These are phyloP conservation scores for Apteryx owenii DNA, from an alignment of 2,113 vertebrate genomes.

Conservation along the genomic window DNA sequence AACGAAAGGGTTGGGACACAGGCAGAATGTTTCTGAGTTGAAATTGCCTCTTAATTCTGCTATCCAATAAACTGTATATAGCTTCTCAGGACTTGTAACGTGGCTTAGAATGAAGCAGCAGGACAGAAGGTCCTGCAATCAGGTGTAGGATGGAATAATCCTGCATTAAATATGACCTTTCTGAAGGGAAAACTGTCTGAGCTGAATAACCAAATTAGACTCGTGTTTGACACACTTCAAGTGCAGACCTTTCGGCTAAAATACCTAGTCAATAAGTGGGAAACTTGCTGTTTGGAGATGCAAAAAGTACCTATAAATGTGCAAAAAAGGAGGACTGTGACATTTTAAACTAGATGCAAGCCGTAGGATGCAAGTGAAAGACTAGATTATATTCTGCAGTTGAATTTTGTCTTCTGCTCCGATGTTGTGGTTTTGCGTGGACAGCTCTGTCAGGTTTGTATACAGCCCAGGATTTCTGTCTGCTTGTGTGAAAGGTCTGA, in stretches of 20 bases:
- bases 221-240: not conserved
- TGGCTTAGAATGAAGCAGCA: not conserved
- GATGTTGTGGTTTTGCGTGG: not conserved
- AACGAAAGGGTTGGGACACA: not conserved
- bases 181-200: not conserved
- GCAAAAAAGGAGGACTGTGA: not conserved
- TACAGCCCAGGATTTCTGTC: not conserved
- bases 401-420: not conserved
- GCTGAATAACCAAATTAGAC: not conserved
- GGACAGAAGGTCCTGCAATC: not conserved
- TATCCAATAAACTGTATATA: not conserved
- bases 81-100: not conserved
- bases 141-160: not conserved
- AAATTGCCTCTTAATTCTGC: not conserved
- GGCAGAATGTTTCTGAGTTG: not conserved
- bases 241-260: conserved; percentile 32
- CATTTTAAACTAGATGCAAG: not conserved
- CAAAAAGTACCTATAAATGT: not conserved
- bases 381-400: fast-evolving
- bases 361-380: not conserved
- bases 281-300: not conserved
- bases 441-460: not conserved
- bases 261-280: not conserved
- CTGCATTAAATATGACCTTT: not conserved
- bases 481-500: not conserved